These are phyloP conservation scores for Mesorhabditis sp. DNA, from an alignment of 2,888 invertebrate species.

Conservation along the genomic window DNA sequence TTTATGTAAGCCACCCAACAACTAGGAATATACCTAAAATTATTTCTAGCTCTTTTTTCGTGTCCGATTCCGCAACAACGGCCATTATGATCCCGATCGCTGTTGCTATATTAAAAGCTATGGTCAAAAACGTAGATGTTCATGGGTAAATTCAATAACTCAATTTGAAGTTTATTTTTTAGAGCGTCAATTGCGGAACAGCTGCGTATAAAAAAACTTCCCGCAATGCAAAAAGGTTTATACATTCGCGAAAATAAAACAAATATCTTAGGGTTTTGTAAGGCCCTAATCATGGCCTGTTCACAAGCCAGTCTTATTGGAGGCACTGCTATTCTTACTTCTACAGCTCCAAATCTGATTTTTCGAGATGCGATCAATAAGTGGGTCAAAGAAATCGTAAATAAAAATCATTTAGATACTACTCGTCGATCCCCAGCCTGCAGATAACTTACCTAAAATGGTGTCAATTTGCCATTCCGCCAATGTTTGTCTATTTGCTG, in stretches of 20 bases:
- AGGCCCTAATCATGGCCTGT: conserved; percentile 29
- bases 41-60: conserved; percentile 23
- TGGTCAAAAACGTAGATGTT: conserved; percentile 58
- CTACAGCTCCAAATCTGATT: conserved; percentile 35
- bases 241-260: background rate
- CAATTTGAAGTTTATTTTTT: background rate
- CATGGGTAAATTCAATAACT: background rate
- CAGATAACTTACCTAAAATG: conserved; percentile 30
- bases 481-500: conserved; percentile 27
- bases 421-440: background rate
- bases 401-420: background rate
- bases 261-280: background rate
- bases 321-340: conserved; percentile 33
- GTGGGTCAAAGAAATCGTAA: conserved; percentile 11
- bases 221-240: background rate
- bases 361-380: conserved; percentile 31
- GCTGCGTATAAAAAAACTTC: background rate
- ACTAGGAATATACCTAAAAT: background rate
- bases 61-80: conserved; percentile 59
- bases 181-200: background rate
- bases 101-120: conserved; percentile 76
- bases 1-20: conserved; percentile 21
- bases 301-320: conserved; percentile 35
- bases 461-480: conserved; percentile 35
- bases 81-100: conserved; percentile 91